Conservation (phyloP, 2,888 invertebrate species). For the Synanthedon tipuliformis region DNA sequence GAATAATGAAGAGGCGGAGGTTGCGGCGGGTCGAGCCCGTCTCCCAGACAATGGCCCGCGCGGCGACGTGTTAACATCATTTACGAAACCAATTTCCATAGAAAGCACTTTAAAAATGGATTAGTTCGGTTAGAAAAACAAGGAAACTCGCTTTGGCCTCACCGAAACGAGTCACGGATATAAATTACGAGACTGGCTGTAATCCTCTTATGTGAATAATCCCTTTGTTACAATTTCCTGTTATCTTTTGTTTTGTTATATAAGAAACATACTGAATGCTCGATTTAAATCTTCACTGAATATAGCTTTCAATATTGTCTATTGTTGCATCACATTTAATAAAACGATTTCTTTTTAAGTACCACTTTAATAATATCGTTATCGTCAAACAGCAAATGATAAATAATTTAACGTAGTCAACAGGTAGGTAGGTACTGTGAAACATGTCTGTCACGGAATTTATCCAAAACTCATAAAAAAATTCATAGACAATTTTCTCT, state of each 20-base stretch:
- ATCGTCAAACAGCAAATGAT: too few relatives aligned
- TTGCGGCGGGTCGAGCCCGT: constrained; percentile 16
- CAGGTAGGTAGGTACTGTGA: too few relatives aligned
- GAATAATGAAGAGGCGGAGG: constrained; percentile 15
- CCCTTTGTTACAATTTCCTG: constrained; percentile 38
- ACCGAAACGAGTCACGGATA: constrained; percentile 20
- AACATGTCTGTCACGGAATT: too few relatives aligned
- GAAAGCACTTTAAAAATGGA: constrained; percentile 31
- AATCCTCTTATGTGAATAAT: constrained; percentile 39
- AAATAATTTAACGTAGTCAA: too few relatives aligned
- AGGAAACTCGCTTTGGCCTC: constrained; percentile 19
- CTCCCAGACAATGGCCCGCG: constrained; percentile 26
- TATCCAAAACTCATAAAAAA: too few relatives aligned
- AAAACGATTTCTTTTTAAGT: too few relatives aligned
- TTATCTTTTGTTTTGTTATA: constrained; percentile 4
- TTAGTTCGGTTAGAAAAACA: constrained; percentile 25
- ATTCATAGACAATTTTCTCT: too few relatives aligned
- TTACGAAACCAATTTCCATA: constrained; percentile 32
- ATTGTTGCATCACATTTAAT: too few relatives aligned
- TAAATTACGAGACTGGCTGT: constrained; percentile 34
- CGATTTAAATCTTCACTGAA: too few relatives aligned
- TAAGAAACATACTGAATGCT: not conserved
- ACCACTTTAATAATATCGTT: too few relatives aligned
- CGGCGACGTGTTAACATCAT: constrained; percentile 31
- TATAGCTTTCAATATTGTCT: too few relatives aligned